These are phyloP conservation scores for Orchestia grillus DNA, from an alignment of 1,140 invertebrate genomes.

Conservation along the genomic window DNA sequence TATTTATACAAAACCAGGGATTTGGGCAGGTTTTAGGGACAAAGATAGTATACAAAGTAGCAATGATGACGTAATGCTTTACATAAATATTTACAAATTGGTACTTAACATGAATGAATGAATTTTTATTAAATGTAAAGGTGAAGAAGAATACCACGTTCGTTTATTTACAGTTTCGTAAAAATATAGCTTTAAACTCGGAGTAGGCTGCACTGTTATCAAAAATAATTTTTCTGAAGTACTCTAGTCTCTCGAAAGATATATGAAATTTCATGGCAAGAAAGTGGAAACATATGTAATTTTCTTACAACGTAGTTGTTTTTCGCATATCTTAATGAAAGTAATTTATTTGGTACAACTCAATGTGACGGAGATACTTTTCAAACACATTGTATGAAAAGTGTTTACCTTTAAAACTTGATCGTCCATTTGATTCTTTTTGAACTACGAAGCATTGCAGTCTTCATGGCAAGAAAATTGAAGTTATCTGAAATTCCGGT, in stretches of 20 bases:
- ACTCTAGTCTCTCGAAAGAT: background rate
- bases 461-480: background rate
- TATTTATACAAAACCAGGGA: too few relatives aligned
- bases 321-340: background rate
- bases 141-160: background rate
- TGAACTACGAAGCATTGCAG: background rate
- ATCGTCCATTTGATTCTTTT: background rate
- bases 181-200: too few relatives aligned
- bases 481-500: background rate
- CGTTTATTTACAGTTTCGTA: background rate
- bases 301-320: background rate
- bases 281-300: background rate
- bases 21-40: too few relatives aligned
- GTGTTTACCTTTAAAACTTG: background rate
- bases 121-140: background rate
- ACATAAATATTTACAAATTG: too few relatives aligned
- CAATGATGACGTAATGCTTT: too few relatives aligned
- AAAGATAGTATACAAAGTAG: too few relatives aligned
- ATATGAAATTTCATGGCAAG: background rate
- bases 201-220: too few relatives aligned
- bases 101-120: too few relatives aligned
- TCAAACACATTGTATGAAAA: background rate
- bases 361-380: background rate
- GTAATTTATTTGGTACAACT: background rate
- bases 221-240: too few relatives aligned